phyloP scores from a whole-genome alignment of 2,113 vertebrate genomes.

The Triplophysa dalaica region DNA sequence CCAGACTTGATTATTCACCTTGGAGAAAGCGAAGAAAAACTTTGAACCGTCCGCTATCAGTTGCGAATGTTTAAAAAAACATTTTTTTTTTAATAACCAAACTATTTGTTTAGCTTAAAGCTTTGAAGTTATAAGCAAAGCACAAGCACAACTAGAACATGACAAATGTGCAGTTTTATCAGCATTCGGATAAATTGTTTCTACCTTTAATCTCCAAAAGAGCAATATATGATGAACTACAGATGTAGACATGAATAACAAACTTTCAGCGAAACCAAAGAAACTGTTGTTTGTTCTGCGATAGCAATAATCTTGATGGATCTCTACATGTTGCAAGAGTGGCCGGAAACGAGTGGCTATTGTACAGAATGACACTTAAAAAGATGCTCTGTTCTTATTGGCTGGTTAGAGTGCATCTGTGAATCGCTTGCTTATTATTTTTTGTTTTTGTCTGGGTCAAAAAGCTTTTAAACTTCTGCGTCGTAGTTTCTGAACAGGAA shows the following conservation, averaged over 20 bases:
- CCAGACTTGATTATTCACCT: slow-evolving; percentile 27
- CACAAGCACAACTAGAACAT: not conserved
- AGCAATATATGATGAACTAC: not conserved
- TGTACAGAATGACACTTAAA: not conserved
- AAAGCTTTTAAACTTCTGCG: not conserved
- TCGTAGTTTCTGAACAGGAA: slow-evolving; percentile 42
- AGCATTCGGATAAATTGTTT: slow-evolving; percentile 9
- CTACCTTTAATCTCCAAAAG: slow-evolving; percentile 5
- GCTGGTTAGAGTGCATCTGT: not conserved
- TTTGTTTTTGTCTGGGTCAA: not conserved
- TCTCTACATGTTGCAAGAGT: not conserved
- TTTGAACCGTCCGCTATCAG: slow-evolving; percentile 2
- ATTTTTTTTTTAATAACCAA: not conserved
- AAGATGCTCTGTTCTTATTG: not conserved
- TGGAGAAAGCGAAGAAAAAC: slow-evolving; percentile 15
- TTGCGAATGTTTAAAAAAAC: slow-evolving; percentile 1
- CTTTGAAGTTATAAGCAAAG: slow-evolving; percentile 22
- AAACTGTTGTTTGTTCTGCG: not conserved
- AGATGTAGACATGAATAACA: slow-evolving; percentile 15
- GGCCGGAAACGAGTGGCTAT: not conserved
- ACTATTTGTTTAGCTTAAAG: slow-evolving; percentile 22
- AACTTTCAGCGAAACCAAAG: slow-evolving; percentile 15
- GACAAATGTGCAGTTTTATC: slow-evolving; percentile 24
- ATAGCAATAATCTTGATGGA: slow-evolving; percentile 18
- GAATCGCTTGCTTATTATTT: not conserved